Evolutionary conservation across 2,797 vertebrate species (phyloP).

Genomic region (Spondyliosoma cantharus): DNA sequence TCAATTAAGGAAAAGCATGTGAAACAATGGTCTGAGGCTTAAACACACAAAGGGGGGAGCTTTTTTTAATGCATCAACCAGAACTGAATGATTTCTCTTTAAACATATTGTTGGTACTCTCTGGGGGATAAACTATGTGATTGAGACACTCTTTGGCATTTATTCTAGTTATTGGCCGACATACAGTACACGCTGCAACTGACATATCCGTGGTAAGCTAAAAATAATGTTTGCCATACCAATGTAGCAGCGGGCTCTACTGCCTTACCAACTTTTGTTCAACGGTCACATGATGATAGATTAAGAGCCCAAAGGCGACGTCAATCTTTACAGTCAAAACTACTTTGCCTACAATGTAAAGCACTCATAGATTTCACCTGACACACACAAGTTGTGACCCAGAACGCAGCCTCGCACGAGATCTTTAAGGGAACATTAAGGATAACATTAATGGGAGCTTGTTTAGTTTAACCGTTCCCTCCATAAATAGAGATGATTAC

Average conservation of each 20-base stretch:
- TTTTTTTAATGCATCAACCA: neutral
- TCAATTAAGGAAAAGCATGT: neutral
- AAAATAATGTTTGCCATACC: neutral
- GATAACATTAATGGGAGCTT: slow-evolving; percentile 46
- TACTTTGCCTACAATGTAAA: neutral
- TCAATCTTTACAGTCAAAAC: neutral
- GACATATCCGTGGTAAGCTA: neutral
- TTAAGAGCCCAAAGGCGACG: neutral
- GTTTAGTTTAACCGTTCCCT: slow-evolving; percentile 42
- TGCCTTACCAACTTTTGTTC: neutral
- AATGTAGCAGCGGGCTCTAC: neutral
- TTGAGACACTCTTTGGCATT: neutral
- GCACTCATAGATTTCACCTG: slow-evolving; percentile 4
- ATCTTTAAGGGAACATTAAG: slow-evolving; percentile 36
- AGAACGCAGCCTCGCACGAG: slow-evolving; percentile 26
- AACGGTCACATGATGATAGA: neutral
- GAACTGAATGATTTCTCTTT: neutral
- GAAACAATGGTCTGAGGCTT: neutral
- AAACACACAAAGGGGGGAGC: neutral
- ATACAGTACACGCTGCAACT: neutral
- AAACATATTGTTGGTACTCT: neutral
- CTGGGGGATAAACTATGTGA: neutral
- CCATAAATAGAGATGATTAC: slow-evolving; percentile 39
- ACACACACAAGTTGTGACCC: neutral
- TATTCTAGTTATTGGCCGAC: neutral